These are phyloP conservation scores for Prunella strophiata DNA, from an alignment of 2,797 vertebrate species.

Conservation along the genomic window DNA sequence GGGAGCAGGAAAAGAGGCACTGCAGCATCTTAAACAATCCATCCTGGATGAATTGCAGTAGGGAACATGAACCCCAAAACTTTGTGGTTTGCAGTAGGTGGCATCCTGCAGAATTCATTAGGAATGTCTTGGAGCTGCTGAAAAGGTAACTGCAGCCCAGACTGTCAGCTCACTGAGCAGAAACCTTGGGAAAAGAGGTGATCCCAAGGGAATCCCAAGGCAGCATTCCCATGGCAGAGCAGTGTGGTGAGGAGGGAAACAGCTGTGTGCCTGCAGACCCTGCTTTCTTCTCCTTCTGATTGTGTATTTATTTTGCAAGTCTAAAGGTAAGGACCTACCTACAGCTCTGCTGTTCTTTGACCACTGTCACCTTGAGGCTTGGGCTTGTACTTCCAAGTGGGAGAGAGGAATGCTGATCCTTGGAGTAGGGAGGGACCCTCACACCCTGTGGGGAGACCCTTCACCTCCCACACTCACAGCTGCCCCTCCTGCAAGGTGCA, in stretches of 20 bases:
- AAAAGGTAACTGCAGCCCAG: accelerated
- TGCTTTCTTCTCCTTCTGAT: neutral
- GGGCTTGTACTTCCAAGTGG: accelerated
- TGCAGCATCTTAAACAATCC: neutral
- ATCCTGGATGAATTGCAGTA: accelerated
- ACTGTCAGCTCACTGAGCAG: accelerated
- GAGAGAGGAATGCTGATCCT: neutral
- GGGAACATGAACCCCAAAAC: neutral
- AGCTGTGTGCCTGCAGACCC: neutral
- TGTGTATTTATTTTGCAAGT: neutral
- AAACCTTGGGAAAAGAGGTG: neutral
- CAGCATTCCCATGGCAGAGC: accelerated
- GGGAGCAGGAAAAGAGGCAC: neutral
- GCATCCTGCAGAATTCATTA: neutral
- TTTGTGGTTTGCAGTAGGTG: neutral
- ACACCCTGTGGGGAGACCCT: no score
- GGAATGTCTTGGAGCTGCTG: neutral
- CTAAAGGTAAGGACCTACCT: neutral
- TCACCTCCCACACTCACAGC: accelerated
- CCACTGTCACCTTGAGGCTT: neutral
- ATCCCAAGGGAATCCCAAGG: neutral
- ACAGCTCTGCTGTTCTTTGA: neutral
- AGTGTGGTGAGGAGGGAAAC: no score
- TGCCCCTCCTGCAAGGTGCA: neutral
- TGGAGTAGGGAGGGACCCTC: neutral